Evolutionary conservation across 2,113 vertebrate genomes (phyloP).

Genomic region (Labrus mixtus): DNA sequence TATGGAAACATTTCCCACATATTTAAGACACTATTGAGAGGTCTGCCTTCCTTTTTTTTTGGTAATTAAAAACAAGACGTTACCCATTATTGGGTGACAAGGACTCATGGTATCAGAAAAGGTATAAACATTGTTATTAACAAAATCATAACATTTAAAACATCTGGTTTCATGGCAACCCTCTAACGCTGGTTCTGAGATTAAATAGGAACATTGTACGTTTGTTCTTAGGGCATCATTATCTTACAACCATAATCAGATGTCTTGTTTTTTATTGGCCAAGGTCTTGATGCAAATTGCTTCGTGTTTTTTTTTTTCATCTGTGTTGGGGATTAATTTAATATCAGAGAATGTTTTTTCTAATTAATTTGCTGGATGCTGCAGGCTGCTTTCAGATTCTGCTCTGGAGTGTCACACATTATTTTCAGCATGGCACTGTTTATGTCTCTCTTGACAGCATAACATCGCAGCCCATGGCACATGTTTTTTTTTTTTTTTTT

Average conservation of each 20-base stretch:
- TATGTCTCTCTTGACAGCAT: slow-evolving; percentile 1
- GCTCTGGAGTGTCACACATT: background rate
- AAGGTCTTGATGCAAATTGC: slow-evolving; percentile 14
- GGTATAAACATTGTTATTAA: too few species aligned
- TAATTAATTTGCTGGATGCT: slow-evolving; percentile 52
- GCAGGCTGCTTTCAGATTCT: slow-evolving; percentile 17
- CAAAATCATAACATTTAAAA: too few species aligned
- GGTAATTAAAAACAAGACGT: too few species aligned
- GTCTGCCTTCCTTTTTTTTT: too few species aligned
- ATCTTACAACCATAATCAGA: slow-evolving; percentile 6
- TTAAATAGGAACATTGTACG: slow-evolving; percentile 33
- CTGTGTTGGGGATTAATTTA: slow-evolving; percentile 54
- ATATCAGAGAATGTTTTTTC: slow-evolving; percentile 31
- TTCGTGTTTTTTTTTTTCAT: slow-evolving; percentile 36
- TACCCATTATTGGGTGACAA: too few species aligned
- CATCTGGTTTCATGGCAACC: too few species aligned
- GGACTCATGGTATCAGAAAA: too few species aligned
- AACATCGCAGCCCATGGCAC: slow-evolving; percentile 3
- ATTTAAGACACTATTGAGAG: too few species aligned
- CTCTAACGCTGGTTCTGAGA: background rate
- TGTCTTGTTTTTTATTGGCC: slow-evolving; percentile 1
- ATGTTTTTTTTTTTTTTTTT: too few species aligned
- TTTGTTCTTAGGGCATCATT: slow-evolving; percentile 24
- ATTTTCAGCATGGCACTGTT: slow-evolving; percentile 16
- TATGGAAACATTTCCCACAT: too few species aligned